phyloP scores from a whole-genome alignment of 2,113 vertebrate species.

The Sinocyclocheilus anshuiensis region DNA sequence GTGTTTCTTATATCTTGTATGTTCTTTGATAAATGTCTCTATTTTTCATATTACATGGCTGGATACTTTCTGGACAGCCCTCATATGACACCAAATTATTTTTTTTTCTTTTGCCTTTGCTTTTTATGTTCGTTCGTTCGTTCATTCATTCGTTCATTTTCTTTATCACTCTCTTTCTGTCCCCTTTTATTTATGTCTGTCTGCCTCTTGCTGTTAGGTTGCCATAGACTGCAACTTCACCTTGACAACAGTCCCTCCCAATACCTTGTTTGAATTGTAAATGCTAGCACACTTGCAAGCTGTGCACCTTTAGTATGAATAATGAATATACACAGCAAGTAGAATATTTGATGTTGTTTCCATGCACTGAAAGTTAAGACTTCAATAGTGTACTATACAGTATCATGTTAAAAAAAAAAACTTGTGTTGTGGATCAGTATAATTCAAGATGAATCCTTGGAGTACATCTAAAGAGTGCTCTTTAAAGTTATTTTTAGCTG shows the following conservation, averaged over 20 bases:
- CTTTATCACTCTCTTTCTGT: not conserved
- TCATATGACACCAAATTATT: not conserved
- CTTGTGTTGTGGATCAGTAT: not conserved
- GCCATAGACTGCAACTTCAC: constrained; percentile 35
- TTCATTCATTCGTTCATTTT: not conserved
- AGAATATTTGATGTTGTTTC: constrained; percentile 52
- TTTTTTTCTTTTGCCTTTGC: not conserved
- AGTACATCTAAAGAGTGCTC: not conserved
- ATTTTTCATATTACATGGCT: too few species aligned
- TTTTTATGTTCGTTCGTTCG: not conserved
- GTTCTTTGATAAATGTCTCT: too few species aligned
- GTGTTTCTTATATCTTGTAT: too few species aligned
- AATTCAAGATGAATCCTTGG: not conserved
- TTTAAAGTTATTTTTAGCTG: not conserved
- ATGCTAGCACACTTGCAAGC: constrained; percentile 63
- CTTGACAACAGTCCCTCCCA: constrained; percentile 50
- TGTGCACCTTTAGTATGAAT: constrained; percentile 64
- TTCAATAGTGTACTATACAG: not conserved
- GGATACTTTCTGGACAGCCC: too few species aligned
- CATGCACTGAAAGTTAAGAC: constrained; percentile 23
- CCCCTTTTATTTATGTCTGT: not conserved
- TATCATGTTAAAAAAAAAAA: not conserved
- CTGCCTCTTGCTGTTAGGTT: constrained; percentile 22
- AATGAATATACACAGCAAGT: constrained; percentile 61
- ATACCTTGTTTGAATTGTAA: constrained; percentile 67